These are phyloP conservation scores for Pao palembangensis DNA, from an alignment of 2,113 vertebrate species.

Conservation along the genomic window DNA sequence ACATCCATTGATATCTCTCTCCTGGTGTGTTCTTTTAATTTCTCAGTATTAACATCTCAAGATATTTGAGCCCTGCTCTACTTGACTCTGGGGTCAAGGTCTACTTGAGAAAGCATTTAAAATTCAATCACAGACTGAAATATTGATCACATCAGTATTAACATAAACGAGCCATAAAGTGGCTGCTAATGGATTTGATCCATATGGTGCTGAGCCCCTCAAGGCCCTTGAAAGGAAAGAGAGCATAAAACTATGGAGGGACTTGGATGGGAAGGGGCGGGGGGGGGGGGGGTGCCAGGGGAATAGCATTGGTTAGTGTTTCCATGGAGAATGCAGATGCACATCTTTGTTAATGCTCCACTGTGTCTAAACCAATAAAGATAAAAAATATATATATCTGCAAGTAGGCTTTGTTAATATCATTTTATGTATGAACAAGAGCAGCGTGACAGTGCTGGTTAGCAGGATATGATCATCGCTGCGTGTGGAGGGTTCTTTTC, in stretches of 20 bases:
- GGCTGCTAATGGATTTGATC: conserved; percentile 60
- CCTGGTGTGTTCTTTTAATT: conserved; percentile 17
- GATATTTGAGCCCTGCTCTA: conserved; percentile 21
- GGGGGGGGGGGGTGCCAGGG: not conserved
- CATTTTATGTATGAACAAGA: no score
- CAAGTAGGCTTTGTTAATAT: no score
- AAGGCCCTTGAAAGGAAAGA: conserved; percentile 10
- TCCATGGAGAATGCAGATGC: conserved; percentile 4
- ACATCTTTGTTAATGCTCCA: conserved; percentile 15
- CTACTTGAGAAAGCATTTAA: conserved; percentile 52
- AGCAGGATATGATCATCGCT: no score
- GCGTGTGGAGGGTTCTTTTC: no score
- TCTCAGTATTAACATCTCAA: conserved; percentile 19
- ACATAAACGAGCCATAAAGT: conserved; percentile 52
- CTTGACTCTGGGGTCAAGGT: conserved; percentile 55
- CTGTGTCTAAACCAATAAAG: conserved; percentile 3
- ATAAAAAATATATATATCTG: no score
- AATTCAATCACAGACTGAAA: conserved; percentile 41
- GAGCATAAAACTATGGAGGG: conserved; percentile 10
- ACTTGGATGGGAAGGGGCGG: not conserved
- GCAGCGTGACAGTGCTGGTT: no score
- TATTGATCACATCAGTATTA: conserved; percentile 57
- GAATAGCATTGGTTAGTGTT: not conserved
- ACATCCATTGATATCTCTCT: not conserved
- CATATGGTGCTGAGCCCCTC: conserved; percentile 53